phyloP scores from a whole-genome alignment of 2,113 vertebrate species.

The Apistogramma diplotaenia region DNA sequence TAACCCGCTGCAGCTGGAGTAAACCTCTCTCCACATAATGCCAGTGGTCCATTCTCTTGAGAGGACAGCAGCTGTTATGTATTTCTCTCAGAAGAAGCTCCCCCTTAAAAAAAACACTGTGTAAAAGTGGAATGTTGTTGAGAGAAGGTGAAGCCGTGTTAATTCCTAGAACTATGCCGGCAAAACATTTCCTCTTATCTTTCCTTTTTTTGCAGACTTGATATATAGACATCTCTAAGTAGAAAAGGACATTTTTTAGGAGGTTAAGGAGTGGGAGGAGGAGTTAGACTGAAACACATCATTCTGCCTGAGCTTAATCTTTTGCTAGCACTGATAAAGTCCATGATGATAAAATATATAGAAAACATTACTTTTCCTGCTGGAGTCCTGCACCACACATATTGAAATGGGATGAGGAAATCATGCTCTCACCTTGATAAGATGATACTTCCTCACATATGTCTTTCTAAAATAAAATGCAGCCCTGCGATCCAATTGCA shows the following conservation, averaged over 20 bases:
- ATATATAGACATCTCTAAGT: slow-evolving; percentile 26
- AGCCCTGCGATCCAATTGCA: slow-evolving; percentile 41
- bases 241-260: slow-evolving; percentile 14
- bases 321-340: slow-evolving; percentile 39
- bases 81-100: slow-evolving; percentile 44
- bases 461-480: slow-evolving; percentile 59
- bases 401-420: slow-evolving; percentile 46
- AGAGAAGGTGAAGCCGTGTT: slow-evolving; percentile 35
- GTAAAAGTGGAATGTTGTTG: slow-evolving; percentile 32
- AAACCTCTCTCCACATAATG: slow-evolving; percentile 46
- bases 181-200: slow-evolving; percentile 50
- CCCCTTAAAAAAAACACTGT: not conserved
- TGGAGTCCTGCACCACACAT: slow-evolving; percentile 6
- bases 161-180: slow-evolving; percentile 37
- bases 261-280: not conserved
- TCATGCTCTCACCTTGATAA: slow-evolving; percentile 61
- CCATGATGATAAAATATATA: slow-evolving; percentile 34
- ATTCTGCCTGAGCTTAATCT: slow-evolving; percentile 36
- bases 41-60: slow-evolving; percentile 62
- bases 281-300: slow-evolving; percentile 9
- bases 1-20: slow-evolving; percentile 69
- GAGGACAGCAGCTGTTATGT: slow-evolving; percentile 72
- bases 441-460: slow-evolving; percentile 57
- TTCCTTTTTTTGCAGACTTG: slow-evolving; percentile 2
- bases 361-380: slow-evolving; percentile 34